Percentiles rank a stretch among this genome's conserved stretches.
phyloP scores from a whole-genome alignment of 2,113 vertebrate genomes.

The Cranoglanis bouderius region DNA sequence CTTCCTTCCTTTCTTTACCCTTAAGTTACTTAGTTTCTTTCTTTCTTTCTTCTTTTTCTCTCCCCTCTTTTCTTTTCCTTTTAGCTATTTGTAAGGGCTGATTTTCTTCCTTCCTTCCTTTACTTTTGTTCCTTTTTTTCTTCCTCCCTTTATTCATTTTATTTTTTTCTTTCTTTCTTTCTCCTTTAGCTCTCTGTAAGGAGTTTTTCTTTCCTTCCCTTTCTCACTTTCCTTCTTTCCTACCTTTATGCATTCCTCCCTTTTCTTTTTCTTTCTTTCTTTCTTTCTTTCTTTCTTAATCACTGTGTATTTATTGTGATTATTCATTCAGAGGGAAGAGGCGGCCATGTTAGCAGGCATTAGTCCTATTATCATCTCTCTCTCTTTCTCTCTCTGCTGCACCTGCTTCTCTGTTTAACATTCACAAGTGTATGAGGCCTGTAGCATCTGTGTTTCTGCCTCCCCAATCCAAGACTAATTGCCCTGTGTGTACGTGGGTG shows the following conservation, averaged over 20 bases:
- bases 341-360: neutral
- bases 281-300: neutral
- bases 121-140: neutral
- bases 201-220: neutral
- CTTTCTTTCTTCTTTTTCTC: neutral
- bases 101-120: neutral
- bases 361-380: neutral
- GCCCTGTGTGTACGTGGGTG: neutral
- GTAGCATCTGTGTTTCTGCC: conserved; percentile 54
- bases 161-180: neutral
- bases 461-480: conserved; percentile 36
- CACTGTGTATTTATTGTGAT: neutral
- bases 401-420: conserved; percentile 72
- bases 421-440: conserved; percentile 66
- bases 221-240: neutral
- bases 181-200: neutral
- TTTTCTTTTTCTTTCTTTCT: neutral
- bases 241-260: neutral
- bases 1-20: neutral
- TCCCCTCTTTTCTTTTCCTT: neutral
- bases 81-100: no score
- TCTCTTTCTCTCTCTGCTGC: conserved; percentile 45
- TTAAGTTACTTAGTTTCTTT: no score
- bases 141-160: no score
- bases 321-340: neutral